Base-by-base conservation (phyloP, 2,797 vertebrate species). In the Linurgus olivaceus region DNA sequence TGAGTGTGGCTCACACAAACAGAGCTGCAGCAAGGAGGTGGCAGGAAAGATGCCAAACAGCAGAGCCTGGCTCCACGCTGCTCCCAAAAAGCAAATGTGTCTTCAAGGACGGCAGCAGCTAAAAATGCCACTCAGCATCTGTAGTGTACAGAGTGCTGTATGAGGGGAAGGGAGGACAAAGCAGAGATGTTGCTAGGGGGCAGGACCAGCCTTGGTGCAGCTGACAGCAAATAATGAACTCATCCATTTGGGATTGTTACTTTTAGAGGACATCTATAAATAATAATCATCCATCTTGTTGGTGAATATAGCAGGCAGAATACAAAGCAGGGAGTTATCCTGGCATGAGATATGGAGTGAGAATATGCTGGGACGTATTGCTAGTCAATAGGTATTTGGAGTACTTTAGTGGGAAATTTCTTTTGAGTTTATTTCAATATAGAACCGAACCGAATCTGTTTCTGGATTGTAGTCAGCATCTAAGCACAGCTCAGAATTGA, bases 21-120 rank as follows among this genome's bases (percentile, higher is more conserved):
- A 16, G 35, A 59, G 51, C 72, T 25, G 38, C 0, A 1, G 51
- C 25, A 21, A 26, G 38, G 35, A 37, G 0, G 2, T 2, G 13
- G 19, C 0, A 2, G 44, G 31, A 55, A 58, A 45, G 52, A 55
- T 20, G 37, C 12, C 50, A 25, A 28, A 57, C 0, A 1, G 42
- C 58, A 14, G 2, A 73, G 23, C 35, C 5, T 2, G 1, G 42
- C n/a, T 66, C 25, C 47, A 57, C 1, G 0, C 38, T 66, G 72
- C 45, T 91, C 58, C 80, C 2, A 1, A 50, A 91, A 75, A 92
- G 54, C 26, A 57, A 5, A 26, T 16, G 14, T 24, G 25, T 47
- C 51, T 33, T 51, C 20, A 59, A 21, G 11, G 26, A 76, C 42
- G 50, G 57, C 54, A 85, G 66, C 44, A 77, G n/a, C 21, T 47